These are phyloP conservation scores for Parasteatoda tepidariorum DNA, from an alignment of 1,140 invertebrate genomes.

Conservation along the genomic window DNA sequence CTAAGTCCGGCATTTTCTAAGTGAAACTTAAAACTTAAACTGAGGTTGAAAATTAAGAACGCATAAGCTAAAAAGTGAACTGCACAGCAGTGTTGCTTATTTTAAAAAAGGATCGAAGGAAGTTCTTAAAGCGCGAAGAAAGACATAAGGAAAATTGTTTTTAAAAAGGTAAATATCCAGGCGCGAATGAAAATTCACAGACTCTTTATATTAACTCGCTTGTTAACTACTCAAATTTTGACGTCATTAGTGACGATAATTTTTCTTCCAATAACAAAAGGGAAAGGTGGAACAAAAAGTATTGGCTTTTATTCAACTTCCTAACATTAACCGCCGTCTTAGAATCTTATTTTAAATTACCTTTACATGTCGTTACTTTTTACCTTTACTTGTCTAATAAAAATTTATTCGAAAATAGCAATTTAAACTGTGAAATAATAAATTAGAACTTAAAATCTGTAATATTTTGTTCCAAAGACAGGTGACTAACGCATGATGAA, in stretches of 20 bases:
- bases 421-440: too few species aligned
- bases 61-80: neutral
- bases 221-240: neutral
- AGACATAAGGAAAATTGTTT: neutral
- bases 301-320: neutral
- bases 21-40: neutral
- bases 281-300: neutral
- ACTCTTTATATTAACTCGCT: neutral
- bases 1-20: conserved; percentile 31
- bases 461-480: too few species aligned
- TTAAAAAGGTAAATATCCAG: neutral
- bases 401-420: too few species aligned
- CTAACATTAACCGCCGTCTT: too few species aligned
- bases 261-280: neutral
- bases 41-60: neutral
- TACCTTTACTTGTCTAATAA: too few species aligned
- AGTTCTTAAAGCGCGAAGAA: neutral
- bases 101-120: neutral
- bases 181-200: neutral
- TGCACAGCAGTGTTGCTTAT: neutral
- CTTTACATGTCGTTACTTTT: too few species aligned
- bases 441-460: too few species aligned
- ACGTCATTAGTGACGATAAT: neutral
- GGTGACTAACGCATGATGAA: too few species aligned
- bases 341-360: too few species aligned